Evolutionary conservation across 1,140 invertebrate genomes (phyloP), one percentile per base, ranked within the genome.

Genomic region (Drosophila burlai): DNA sequence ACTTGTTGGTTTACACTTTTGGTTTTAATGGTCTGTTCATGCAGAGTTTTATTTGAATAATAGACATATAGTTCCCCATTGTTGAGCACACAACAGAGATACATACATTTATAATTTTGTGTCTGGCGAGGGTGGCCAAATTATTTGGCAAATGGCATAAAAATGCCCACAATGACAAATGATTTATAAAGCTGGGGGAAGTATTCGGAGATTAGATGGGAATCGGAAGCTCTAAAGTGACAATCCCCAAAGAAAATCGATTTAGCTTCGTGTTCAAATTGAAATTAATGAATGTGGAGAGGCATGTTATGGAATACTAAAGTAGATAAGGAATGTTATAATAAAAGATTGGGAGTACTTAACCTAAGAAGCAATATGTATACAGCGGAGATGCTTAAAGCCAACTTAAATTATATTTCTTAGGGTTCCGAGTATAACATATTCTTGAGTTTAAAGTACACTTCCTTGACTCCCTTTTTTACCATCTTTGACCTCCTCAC

Each of bases 1-100:
- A 74, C 66, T 69, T 66, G 67, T 71, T 46, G 63, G 67, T n/a
- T n/a, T 67, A 67, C 67, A 68, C 67, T 66, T 76, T 76, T 76
- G 74, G 74, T 45, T 75, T 76, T 66, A 66, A 68, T 76, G 50
- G 59, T 64, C 57, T 50, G 43, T 16, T 58, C 73, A 64, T 54
- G 61, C 61, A 45, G 71, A 65, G n/a, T 31, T 75, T 76, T 65
- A 1, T 29, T 63, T 76, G 59, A 57, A 75, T 72, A 72, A 75
- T 68, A 68, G 36, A 36, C 66, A 10, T 38, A 34, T 38, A 40
- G 57, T 75, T 45, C 1, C n/a, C 26, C 66, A 42, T 69, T 69
- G 67, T 69, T 54, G n/a, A n/a, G n/a, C n/a, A n/a, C 16, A 38
- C 24, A 24, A 24, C 2, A 3, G 24, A 54, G 4, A 24, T 8